phyloP scores from a whole-genome alignment of 2,113 vertebrate genomes.

The Verasper variegatus region DNA sequence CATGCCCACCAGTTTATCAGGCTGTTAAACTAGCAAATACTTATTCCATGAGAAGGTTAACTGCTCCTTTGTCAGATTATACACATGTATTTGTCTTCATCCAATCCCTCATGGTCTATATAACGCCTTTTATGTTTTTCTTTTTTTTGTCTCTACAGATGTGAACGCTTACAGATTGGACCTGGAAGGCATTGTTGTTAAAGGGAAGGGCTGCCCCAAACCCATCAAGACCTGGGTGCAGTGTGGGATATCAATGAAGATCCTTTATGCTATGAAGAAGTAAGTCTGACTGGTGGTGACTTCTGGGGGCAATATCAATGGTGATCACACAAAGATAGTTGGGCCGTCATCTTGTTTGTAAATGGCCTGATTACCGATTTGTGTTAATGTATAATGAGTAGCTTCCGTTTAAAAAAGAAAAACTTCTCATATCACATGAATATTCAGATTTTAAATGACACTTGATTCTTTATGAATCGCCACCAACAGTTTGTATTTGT shows the following conservation, averaged over 20 bases:
- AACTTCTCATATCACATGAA: background rate
- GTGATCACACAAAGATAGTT: background rate
- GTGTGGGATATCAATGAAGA: slow-evolving; percentile 99
- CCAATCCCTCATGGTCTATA: background rate
- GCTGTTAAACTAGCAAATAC: no score
- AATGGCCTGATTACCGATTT: background rate
- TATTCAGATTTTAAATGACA: background rate
- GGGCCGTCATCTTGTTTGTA: background rate
- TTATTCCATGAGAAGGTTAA: no score
- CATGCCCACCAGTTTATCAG: no score
- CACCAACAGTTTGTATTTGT: background rate
- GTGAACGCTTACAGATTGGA: slow-evolving; percentile 91
- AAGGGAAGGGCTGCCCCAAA: slow-evolving; percentile 97
- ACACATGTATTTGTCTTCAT: background rate
- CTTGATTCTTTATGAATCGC: background rate
- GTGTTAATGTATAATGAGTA: background rate
- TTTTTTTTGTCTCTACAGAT: slow-evolving; percentile 76
- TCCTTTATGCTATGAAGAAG: slow-evolving; percentile 94
- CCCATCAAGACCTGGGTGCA: slow-evolving; percentile 99
- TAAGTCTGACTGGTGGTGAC: slow-evolving; percentile 75
- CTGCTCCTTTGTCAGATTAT: background rate
- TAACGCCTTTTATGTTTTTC: background rate
- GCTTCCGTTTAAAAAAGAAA: no score
- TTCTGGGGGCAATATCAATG: no score
- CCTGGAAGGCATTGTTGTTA: slow-evolving; percentile 94